Conservation (phyloP, 2,797 vertebrate species). For the Lateolabrax maculatus region DNA sequence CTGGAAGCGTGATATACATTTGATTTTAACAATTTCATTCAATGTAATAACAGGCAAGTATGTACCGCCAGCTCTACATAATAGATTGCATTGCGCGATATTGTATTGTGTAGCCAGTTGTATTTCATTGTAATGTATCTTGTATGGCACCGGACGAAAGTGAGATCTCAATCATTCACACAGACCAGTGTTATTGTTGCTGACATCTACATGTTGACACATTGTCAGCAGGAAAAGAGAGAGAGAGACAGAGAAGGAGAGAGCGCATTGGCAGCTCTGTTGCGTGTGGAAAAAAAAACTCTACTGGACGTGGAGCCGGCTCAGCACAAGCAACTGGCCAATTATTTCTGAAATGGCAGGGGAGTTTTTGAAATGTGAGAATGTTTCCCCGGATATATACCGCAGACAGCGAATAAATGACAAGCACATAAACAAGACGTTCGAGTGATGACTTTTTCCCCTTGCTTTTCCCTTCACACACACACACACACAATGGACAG, state of each 20-base stretch:
- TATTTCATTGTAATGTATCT: conserved; percentile 71
- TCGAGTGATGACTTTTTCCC: conserved; percentile 74
- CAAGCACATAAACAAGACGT: conserved; percentile 82
- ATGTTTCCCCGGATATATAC: conserved; percentile 76
- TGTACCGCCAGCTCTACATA: conserved; percentile 17
- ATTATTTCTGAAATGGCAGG: conserved; percentile 87
- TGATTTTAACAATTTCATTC: conserved; percentile 18
- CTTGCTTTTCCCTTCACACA: conserved; percentile 38
- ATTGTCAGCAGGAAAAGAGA: conserved; percentile 78
- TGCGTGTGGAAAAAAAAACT: conserved; percentile 53
- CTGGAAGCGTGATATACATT: background rate
- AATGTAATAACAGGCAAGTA: conserved; percentile 14
- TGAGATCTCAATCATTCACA: conserved; percentile 83
- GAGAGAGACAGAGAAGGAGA: conserved; percentile 33
- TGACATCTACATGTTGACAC: conserved; percentile 83
- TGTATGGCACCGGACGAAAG: conserved; percentile 68
- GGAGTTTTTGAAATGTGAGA: conserved; percentile 83
- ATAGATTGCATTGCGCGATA: conserved; percentile 33
- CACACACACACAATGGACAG: conserved; percentile 44
- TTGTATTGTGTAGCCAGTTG: conserved; percentile 36
- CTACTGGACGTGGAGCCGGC: conserved; percentile 67
- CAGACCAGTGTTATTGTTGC: conserved; percentile 79
- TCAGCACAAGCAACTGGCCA: conserved; percentile 80
- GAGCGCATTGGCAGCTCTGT: conserved; percentile 70
- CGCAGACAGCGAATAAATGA: conserved; percentile 79